Base-by-base conservation (phyloP, 53 echinoderm and acorn worm species). In the Zoroaster sp. region DNA sequence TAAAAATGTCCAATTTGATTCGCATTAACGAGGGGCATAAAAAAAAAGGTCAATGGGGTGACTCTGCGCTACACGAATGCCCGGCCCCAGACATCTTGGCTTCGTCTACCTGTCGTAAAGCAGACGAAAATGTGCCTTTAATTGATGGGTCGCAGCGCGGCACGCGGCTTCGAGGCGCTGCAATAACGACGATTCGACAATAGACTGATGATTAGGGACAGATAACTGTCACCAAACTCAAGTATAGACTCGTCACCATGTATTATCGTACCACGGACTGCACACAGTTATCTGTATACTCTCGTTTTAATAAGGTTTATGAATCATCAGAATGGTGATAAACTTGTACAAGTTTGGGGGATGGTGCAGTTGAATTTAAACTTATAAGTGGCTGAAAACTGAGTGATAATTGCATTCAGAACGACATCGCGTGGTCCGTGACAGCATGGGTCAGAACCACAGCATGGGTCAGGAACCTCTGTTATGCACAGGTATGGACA, bases 211-310 rank as follows among this genome's bases (percentile, higher is more conserved):
- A 85, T 81, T 81, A 67, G 78, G 17, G 78, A 38, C 10, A 54
- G 78, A 78, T 82, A 82, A 82, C 82, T 82, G 82, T 82, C 82
- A 68, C 82, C 82, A 82, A 31, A 23, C 82, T 82, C 67, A 66
- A 82, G 82, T 82, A 45, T 18, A 33, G 67, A 45, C 82, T 67
- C 68, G 82, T 43, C 68, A 82, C 82, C 5, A 2, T 40, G 5
- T 18, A 11, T 28, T 39, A 43, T 40, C 30, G 28, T 18, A 11
- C 68, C 12, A 44, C 10, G 20, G 0, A 40, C n/a, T 23, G n/a
- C 8, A 54, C 21, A 53, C 30, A 59, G 55, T 11, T 28, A 28
- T 25, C 28, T 28, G 53, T 53, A 53, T 44, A 9, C 20, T 59
- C 0, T 2, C 9, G 63, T 59, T 28, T 59, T 8, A 59, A 25